A percentile compares a stretch with the other conserved stretches of the same genome.
phyloP scores from a whole-genome alignment of 2,797 vertebrate genomes.

The Scolopax bukidnonensis region DNA sequence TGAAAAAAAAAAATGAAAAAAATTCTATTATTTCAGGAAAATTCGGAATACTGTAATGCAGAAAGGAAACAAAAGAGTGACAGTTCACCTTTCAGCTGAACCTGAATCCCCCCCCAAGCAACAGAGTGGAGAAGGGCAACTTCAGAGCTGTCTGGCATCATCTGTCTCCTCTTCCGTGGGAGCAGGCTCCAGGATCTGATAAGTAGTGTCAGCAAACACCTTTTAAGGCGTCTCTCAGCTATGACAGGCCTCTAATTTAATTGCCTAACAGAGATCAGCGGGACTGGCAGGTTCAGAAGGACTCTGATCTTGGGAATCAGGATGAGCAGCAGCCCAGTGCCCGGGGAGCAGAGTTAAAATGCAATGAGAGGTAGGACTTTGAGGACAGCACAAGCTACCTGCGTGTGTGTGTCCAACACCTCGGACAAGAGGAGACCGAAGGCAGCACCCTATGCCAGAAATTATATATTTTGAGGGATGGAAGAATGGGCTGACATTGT shows the following conservation, averaged over 20 bases:
- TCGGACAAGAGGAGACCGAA: neutral
- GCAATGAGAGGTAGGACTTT: neutral
- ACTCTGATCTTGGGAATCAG: conserved; percentile 26
- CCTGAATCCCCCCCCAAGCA: neutral
- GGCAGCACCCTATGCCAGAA: neutral
- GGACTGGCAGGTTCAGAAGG: conserved; percentile 16
- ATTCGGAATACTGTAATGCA: neutral
- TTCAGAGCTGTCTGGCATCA: neutral
- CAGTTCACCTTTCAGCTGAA: neutral
- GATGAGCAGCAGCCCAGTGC: neutral
- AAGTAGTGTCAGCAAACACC: neutral
- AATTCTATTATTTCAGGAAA: neutral
- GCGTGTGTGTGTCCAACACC: neutral
- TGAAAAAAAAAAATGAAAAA: neutral
- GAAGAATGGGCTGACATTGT: neutral
- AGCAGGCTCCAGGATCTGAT: conserved; percentile 7
- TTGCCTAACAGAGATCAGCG: conserved; percentile 40
- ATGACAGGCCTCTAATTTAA: conserved; percentile 58
- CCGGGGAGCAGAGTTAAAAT: neutral
- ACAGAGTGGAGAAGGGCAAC: neutral
- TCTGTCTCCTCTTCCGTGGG: neutral
- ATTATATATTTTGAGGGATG: neutral
- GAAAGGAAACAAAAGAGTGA: neutral
- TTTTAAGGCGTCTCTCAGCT: conserved; percentile 22
- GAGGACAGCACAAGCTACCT: neutral